Conservation (phyloP, 2,113 vertebrate species). For the Aix galericulata region DNA sequence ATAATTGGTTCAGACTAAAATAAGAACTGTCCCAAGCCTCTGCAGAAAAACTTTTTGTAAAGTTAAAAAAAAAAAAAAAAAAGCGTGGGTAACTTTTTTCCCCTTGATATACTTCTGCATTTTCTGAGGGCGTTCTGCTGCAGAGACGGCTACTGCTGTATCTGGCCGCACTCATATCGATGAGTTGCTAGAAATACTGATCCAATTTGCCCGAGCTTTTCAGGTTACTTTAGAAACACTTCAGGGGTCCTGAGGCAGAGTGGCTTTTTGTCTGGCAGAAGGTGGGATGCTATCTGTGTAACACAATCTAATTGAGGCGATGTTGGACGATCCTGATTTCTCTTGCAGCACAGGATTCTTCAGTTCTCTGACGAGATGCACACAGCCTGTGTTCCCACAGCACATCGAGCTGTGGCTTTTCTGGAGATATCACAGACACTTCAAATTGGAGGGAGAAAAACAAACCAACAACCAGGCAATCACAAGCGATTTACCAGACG, state of each 20-base stretch:
- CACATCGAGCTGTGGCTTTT: neutral
- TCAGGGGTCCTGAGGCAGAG: neutral
- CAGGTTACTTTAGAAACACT: neutral
- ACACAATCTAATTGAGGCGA: neutral
- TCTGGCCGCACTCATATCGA: neutral
- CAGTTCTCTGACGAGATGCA: neutral
- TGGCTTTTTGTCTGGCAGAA: neutral
- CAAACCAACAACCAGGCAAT: slow-evolving; percentile 49
- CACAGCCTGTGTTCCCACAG: neutral
- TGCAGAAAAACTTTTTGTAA: slow-evolving; percentile 34
- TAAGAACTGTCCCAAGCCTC: slow-evolving; percentile 63
- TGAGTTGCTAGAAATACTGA: neutral
- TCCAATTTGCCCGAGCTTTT: neutral
- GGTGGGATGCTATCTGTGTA: neutral
- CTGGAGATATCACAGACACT: slow-evolving; percentile 5
- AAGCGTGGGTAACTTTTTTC: neutral
- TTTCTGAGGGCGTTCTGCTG: neutral
- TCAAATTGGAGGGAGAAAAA: slow-evolving; percentile 1
- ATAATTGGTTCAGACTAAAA: slow-evolving; percentile 70
- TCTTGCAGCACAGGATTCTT: neutral
- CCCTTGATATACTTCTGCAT: neutral
- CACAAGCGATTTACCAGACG: slow-evolving; percentile 59
- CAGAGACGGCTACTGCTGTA: neutral
- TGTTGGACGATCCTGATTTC: neutral
- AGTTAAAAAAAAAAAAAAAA: slow-evolving; percentile 3